Percentiles rank a stretch among this genome's conserved stretches.
Conservation (phyloP, 2,113 vertebrate genomes). For the Percina caprodes region DNA sequence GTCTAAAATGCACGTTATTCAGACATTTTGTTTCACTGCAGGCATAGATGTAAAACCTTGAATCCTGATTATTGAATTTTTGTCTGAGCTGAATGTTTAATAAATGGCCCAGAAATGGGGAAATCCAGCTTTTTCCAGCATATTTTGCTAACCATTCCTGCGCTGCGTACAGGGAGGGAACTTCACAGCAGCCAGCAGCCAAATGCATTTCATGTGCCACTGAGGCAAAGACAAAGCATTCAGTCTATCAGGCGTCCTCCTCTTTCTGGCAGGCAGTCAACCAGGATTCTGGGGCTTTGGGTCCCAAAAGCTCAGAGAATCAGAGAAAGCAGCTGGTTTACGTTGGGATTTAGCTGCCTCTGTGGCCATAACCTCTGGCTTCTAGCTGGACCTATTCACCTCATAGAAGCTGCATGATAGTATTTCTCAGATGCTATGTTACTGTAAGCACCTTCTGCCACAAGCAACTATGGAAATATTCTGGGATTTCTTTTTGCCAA, state of each 20-base stretch:
- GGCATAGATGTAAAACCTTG: background rate
- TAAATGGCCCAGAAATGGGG: slow-evolving; percentile 34
- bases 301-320: slow-evolving; percentile 21
- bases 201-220: slow-evolving; percentile 17
- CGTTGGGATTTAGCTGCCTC: slow-evolving; percentile 19
- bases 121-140: slow-evolving; percentile 27
- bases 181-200: slow-evolving; percentile 42
- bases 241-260: slow-evolving; percentile 30
- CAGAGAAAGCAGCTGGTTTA: slow-evolving; percentile 16
- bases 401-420: background rate
- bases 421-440: slow-evolving; percentile 11
- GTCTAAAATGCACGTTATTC: background rate
- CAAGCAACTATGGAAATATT: no score
- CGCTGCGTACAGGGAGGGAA: background rate
- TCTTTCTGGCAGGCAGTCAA: slow-evolving; percentile 49
- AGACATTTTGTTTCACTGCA: background rate
- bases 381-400: slow-evolving; percentile 24
- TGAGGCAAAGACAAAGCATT: slow-evolving; percentile 31
- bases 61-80: slow-evolving; percentile 29
- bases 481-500: no score
- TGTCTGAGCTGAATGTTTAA: slow-evolving; percentile 9
- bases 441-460: background rate
- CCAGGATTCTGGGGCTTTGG: background rate
- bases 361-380: slow-evolving; percentile 30
- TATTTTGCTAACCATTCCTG: slow-evolving; percentile 34